Evolutionary conservation across 2,113 vertebrate genomes (phyloP).

Genomic region (Crocuta crocuta): DNA sequence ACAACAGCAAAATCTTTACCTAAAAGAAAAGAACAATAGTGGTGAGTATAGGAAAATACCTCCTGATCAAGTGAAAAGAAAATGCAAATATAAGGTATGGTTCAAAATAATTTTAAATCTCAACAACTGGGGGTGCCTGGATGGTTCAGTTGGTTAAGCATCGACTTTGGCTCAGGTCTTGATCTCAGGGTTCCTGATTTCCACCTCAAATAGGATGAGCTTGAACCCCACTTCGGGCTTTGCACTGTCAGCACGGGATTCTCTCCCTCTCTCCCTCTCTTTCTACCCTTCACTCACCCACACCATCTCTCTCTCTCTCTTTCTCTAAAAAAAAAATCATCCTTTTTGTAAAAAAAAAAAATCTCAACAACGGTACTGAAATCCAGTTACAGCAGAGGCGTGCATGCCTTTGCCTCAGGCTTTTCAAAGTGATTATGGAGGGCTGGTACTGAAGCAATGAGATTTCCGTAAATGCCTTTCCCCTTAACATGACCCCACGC

Average conservation of each 20-base stretch:
- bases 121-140: too few species aligned
- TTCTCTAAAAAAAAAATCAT: too few species aligned
- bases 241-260: too few species aligned
- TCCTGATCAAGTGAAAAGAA: neutral
- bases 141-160: neutral
- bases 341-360: too few species aligned
- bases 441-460: neutral
- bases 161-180: neutral
- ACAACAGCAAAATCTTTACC: neutral
- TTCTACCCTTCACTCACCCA: too few species aligned
- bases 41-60: neutral
- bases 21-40: neutral
- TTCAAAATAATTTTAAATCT: slow-evolving; percentile 41
- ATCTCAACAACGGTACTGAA: neutral
- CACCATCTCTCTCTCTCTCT: too few species aligned
- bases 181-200: neutral
- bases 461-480: neutral
- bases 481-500: neutral
- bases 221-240: too few species aligned
- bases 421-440: neutral
- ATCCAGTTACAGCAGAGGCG: neutral
- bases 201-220: too few species aligned
- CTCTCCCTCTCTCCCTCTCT: too few species aligned
- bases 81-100: neutral
- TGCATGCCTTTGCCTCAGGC: too few species aligned